Base-by-base conservation (phyloP, 2,797 vertebrate genomes). In the Atherinosoma microstoma region DNA sequence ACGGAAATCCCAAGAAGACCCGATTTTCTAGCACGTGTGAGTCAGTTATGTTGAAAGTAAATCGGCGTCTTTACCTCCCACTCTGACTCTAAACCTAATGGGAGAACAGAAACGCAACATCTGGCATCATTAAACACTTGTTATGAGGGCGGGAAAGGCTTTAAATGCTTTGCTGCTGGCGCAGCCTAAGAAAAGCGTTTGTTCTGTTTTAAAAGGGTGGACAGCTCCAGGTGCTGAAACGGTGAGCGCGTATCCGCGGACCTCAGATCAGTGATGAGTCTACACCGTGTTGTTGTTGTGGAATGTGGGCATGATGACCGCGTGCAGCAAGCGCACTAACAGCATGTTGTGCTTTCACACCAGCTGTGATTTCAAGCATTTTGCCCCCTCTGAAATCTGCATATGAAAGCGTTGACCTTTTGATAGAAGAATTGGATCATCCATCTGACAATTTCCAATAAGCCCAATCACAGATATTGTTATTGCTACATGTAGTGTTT, bases 91-190 rank as follows among this genome's bases (percentile, higher is more conserved):
- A 32, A 72, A 78, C 56, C 76, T 66, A 79, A 77, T 13, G 73
- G 71, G 70, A 75, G 76, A 67, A 27, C 45, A 47, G 79, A 58
- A 58, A 82, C 22, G 62, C 67, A 77, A 81, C 91, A 91, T 90
- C 88, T 91, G 90, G 86, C 82, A 58, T 75, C 82, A 81, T 90
- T 89, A 90, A 90, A 83, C 83, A 87, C 87, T 83, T 83, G 87
- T 87, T 86, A 87, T 58, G 81, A 75, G 85, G 66, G 73, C 56
- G 49, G 42, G 18, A 47, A 56, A 35, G 62, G 57, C 60, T 84
- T 61, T 73, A 75, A 75, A 78, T 64, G 69, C 49, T 69, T 67
- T 61, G 76, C 70, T 74, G 67, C 72, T 75, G 88, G 71, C 56
- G 68, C 64, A 57, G 79, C 70, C 42, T 66, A 70, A 35, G 65